A percentile compares a stretch with the other conserved stretches of the same genome.
Conservation (phyloP, 2,888 invertebrate genomes). For the Harpagoxenus sublaevis region DNA sequence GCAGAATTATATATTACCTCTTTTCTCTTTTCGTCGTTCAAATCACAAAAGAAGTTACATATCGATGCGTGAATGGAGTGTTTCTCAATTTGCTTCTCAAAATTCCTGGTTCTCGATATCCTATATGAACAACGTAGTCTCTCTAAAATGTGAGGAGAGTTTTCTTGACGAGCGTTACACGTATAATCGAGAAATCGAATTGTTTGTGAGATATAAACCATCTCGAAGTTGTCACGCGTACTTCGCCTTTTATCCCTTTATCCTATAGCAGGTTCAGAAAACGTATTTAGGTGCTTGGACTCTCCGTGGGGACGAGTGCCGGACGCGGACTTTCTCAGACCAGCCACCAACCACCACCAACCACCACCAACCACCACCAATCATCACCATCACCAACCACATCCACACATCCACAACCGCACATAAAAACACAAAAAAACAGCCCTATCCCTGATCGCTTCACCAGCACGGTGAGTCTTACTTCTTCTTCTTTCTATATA, state of each 20-base stretch:
- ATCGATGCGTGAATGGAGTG: not conserved
- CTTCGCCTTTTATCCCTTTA: conserved; percentile 71
- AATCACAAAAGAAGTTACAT: not conserved
- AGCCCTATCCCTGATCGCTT: conserved; percentile 82
- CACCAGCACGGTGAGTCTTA: conserved; percentile 85
- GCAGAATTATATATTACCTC: not conserved
- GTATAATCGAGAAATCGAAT: conserved; percentile 59
- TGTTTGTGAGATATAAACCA: conserved; percentile 37
- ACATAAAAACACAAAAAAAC: conserved; percentile 70
- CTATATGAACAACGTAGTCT: not conserved
- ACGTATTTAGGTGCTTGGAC: conserved; percentile 77
- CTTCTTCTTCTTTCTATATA: conserved; percentile 73
- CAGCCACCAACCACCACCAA: conserved; percentile 75
- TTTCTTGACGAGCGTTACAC: conserved; percentile 23
- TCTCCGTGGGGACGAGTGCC: conserved; percentile 78
- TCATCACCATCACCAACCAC: conserved; percentile 73
- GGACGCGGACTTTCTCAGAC: conserved; percentile 80
- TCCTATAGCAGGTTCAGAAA: conserved; percentile 77
- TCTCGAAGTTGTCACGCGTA: conserved; percentile 61
- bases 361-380: conserved; percentile 73
- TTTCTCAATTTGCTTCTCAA: not conserved
- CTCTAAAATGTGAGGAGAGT: conserved; percentile 1
- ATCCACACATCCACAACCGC: conserved; percentile 77
- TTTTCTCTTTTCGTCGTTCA: not conserved
- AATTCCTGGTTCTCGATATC: conserved; percentile 4